Evolutionary conservation across 2,113 vertebrate species (phyloP), one percentile per base, ranked within the genome.

Genomic region (Macaca nemestrina): DNA sequence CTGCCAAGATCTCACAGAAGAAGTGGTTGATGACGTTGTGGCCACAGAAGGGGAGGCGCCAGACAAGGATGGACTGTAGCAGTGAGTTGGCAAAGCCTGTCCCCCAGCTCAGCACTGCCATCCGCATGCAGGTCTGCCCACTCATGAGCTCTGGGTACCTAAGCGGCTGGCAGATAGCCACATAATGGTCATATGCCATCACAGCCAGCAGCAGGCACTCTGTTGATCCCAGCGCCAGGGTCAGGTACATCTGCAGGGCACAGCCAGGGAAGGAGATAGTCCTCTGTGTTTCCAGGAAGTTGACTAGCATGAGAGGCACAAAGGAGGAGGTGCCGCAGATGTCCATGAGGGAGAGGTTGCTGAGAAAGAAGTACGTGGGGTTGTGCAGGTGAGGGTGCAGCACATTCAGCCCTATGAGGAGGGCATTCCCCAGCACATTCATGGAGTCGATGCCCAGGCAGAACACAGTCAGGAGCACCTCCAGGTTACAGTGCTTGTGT

Each of bases 321-420:
- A 96, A 96, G 68, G 97, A 95, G 11, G 97, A 96, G 6, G 91
- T 98, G 59, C 82, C 96, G 27, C 90, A 97, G 82, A 97, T 96
- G 70, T 97, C 98, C 32, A 92, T 73, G 88, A 98, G 92, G 59
- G 97, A 96, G 75, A 98, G 97, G 67, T 97, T 97, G 45, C 97
- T 94, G 75, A 98, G 95, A 23, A 98, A 97, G 94, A 97, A 98
- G 90, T 97, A 97, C 98, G 96, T 97, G 75, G 98, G 97, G 10
- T 40, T 97, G 20, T 93, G 93, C n/a, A 98, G 97, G 50, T 3
- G n/a, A 59, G 73, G 18, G 25, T 97, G 93, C 94, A 90, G 67
- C 18, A 35, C 0, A 25, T 57, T 98, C 88, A 97, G 87, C n/a
- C 48, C 78, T 0, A 95, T n/a, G 57, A 98, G 97, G 20, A 97